Conservation (phyloP, 2,797 vertebrate genomes). For the Sebastes cheni region DNA sequence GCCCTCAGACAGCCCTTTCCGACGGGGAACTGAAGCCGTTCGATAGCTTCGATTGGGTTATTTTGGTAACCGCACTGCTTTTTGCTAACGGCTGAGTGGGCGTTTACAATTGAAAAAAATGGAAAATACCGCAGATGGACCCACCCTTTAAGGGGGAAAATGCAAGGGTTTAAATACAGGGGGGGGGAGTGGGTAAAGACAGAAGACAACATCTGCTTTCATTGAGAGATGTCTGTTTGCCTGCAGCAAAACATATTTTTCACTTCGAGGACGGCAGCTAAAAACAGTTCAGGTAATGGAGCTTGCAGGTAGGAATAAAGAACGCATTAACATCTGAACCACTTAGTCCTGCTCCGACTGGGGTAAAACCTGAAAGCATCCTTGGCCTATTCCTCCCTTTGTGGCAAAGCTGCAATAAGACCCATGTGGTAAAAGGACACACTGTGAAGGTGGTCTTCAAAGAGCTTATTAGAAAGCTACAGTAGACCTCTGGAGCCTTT, state of each 20-base stretch:
- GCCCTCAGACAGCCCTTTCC: too few relatives aligned
- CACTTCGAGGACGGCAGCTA: neutral
- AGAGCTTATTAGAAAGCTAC: constrained; percentile 68
- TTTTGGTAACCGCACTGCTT: too few relatives aligned
- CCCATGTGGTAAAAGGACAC: constrained; percentile 51
- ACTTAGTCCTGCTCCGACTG: constrained; percentile 25
- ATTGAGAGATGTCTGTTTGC: neutral
- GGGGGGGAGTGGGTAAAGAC: neutral
- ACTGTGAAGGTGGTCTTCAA: constrained; percentile 73
- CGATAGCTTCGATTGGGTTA: too few relatives aligned
- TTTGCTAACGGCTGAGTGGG: too few relatives aligned
- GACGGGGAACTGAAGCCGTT: too few relatives aligned
- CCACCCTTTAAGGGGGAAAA: neutral
- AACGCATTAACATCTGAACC: constrained; percentile 35
- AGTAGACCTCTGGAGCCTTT: constrained; percentile 73
- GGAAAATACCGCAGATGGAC: too few relatives aligned
- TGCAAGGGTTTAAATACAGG: neutral
- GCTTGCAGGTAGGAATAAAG: constrained; percentile 4
- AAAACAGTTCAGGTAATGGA: constrained; percentile 10
- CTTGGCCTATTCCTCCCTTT: constrained; percentile 24
- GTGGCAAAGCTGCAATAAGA: constrained; percentile 53
- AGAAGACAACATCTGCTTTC: neutral
- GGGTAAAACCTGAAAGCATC: constrained; percentile 23
- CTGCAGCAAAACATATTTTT: constrained; percentile 5
- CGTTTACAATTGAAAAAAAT: too few relatives aligned